These are phyloP conservation scores for Vespertilio murinus DNA, from an alignment of 2,797 vertebrate genomes.

Conservation along the genomic window DNA sequence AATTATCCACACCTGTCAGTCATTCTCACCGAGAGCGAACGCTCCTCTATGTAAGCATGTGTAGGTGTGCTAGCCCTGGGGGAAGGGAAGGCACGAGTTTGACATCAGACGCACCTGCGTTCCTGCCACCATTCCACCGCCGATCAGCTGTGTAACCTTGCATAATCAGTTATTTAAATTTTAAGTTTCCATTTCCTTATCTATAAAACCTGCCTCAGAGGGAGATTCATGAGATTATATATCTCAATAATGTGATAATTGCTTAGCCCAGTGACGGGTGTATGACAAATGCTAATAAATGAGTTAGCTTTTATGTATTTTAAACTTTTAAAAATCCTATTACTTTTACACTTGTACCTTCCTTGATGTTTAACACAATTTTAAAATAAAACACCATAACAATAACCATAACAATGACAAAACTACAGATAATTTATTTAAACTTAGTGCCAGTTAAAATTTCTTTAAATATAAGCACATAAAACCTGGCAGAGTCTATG, in stretches of 20 bases:
- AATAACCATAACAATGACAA: background rate
- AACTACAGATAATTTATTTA: background rate
- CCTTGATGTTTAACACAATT: background rate
- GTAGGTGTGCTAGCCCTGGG: background rate
- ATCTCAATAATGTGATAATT: constrained; percentile 1
- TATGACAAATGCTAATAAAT: background rate
- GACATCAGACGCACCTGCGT: background rate
- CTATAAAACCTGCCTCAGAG: background rate
- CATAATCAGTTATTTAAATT: constrained; percentile 1
- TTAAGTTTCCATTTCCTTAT: constrained; percentile 30
- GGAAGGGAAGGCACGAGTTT: background rate
- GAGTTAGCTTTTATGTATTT: background rate
- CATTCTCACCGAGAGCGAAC: background rate
- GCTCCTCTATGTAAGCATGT: background rate
- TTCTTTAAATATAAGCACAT: background rate
- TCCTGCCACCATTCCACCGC: background rate
- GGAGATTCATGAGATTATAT: constrained; percentile 43
- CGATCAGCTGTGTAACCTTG: background rate
- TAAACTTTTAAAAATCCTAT: constrained; percentile 9
- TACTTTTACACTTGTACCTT: background rate
- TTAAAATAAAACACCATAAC: background rate
- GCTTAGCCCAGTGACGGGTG: background rate
- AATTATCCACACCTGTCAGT: background rate
- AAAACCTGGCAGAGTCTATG: background rate
- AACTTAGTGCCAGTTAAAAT: background rate